Conservation (phyloP, 2,797 vertebrate species). For the Menidia menidia region DNA sequence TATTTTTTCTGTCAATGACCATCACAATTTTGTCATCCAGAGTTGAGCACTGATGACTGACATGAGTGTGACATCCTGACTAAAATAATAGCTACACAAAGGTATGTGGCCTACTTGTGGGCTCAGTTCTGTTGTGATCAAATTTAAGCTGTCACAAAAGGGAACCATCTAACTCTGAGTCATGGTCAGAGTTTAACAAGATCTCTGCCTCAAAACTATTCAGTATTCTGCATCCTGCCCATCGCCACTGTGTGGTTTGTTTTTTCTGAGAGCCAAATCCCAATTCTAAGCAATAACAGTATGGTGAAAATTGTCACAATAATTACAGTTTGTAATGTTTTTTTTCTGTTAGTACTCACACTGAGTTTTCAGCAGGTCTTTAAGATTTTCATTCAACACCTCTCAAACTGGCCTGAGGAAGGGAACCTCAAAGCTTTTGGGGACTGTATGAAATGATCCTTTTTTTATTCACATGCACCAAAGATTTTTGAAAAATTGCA, state of each 20-base stretch:
- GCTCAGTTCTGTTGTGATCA: constrained; percentile 25
- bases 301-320: no score
- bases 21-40: constrained; percentile 24
- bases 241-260: no score
- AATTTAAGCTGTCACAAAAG: constrained; percentile 2
- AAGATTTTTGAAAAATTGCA: not conserved
- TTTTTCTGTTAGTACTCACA: no score
- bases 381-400: no score
- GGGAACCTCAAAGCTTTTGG: no score
- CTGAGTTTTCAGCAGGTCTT: no score
- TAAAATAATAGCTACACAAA: constrained; percentile 62
- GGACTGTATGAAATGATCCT: no score
- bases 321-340: no score
- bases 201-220: not conserved
- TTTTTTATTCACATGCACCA: no score
- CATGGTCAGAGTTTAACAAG: not conserved
- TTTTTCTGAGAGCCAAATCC: not conserved
- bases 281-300: no score
- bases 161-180: constrained; percentile 10
- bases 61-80: constrained; percentile 59
- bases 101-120: constrained; percentile 36
- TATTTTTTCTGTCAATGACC: constrained; percentile 40
- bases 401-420: no score
- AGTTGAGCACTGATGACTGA: constrained; percentile 40
- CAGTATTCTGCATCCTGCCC: not conserved